These are phyloP conservation scores for Hirtodrosophila confusa DNA, from an alignment of 2,888 invertebrate genomes.

Conservation along the genomic window DNA sequence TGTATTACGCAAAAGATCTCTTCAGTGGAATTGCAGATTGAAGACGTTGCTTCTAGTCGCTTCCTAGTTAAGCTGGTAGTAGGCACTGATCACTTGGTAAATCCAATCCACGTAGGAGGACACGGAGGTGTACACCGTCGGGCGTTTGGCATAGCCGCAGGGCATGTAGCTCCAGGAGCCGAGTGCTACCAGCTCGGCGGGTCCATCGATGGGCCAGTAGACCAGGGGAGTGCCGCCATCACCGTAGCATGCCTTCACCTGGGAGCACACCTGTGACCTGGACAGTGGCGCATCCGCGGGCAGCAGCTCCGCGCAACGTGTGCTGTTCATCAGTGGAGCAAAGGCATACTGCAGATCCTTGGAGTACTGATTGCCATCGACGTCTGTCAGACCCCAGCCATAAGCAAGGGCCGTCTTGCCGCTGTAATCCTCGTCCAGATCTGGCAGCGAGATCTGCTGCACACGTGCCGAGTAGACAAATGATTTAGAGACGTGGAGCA, in stretches of 20 bases:
- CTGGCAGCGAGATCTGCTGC: conserved; percentile 82
- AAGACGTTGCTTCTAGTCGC: neutral
- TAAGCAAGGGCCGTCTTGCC: conserved; percentile 59
- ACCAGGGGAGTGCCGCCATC: conserved; percentile 79
- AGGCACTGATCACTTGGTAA: conserved; percentile 71
- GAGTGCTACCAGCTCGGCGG: conserved; percentile 68
- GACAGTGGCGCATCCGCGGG: conserved; percentile 70
- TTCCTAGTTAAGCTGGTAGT: conserved; percentile 62
- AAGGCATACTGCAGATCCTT: conserved; percentile 67
- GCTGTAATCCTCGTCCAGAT: conserved; percentile 58
- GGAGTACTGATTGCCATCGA: conserved; percentile 55
- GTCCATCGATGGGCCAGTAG: conserved; percentile 63
- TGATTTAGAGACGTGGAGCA: conserved; percentile 82
- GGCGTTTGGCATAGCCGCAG: conserved; percentile 71
- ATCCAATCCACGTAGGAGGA: conserved; percentile 73
- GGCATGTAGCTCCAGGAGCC: conserved; percentile 79
- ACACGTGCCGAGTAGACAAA: conserved; percentile 80
- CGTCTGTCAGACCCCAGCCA: conserved; percentile 75
- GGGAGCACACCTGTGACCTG: conserved; percentile 60
- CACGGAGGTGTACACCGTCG: conserved; percentile 68
- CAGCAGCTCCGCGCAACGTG: conserved; percentile 49
- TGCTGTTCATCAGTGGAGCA: conserved; percentile 54
- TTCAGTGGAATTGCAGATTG: conserved; percentile 4
- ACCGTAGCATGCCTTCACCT: conserved; percentile 72
- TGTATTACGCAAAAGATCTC: conserved; percentile 44